Evolutionary conservation across 2,797 vertebrate genomes (phyloP).

Genomic region (Halcyon smyrnensis): DNA sequence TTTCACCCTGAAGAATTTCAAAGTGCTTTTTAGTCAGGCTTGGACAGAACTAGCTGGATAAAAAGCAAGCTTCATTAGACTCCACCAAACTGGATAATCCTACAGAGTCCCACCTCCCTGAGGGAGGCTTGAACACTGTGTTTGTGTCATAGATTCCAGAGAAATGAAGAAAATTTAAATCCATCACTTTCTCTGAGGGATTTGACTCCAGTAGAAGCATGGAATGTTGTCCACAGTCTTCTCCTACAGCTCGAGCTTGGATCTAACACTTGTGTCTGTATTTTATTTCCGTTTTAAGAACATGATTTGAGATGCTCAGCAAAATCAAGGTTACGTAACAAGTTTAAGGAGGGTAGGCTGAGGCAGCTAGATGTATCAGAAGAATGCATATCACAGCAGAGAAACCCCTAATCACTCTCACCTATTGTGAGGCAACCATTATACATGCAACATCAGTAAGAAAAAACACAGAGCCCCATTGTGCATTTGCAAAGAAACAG

Average conservation of each 20-base stretch:
- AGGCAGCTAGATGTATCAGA: not conserved
- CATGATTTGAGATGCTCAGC: not conserved
- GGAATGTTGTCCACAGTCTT: not conserved
- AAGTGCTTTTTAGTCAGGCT: not conserved
- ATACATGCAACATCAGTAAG: not conserved
- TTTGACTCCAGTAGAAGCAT: not conserved
- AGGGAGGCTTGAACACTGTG: not conserved
- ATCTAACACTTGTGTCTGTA: not conserved
- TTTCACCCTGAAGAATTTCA: not conserved
- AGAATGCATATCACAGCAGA: not conserved
- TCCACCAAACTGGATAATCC: not conserved
- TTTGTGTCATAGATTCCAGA: not conserved
- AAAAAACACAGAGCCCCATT: not conserved
- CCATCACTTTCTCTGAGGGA: not conserved
- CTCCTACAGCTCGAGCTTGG: not conserved
- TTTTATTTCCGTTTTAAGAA: not conserved
- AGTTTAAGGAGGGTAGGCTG: not conserved
- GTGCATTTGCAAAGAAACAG: not conserved
- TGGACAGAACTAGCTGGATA: not conserved
- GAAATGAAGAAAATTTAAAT: not conserved
- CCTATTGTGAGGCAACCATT: not conserved
- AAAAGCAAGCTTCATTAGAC: constrained; percentile 2
- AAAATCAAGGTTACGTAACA: not conserved
- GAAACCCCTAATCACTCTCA: not conserved
- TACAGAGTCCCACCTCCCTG: not conserved